Evolutionary conservation across 2,888 invertebrate genomes (phyloP), one percentile per base, ranked within the genome.

Genomic region (Mechanitis messenoides): DNA sequence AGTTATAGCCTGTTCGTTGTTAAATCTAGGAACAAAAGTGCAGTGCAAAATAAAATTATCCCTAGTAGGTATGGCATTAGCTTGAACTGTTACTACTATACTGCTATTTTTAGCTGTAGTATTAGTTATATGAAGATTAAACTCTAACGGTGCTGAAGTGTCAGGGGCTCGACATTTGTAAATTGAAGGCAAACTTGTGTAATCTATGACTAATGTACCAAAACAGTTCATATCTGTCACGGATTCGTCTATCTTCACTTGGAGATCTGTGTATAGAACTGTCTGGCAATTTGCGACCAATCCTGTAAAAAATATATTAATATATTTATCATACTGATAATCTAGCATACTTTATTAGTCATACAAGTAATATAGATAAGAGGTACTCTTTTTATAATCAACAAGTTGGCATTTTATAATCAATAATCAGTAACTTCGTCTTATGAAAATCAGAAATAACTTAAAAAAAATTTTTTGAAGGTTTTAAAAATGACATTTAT

Each of bases 261-360:
- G 92, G 73, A 94, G 84, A 77, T 94, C 93, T 55, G 93, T 92
- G 69, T 93, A 90, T 45, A 94, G 77, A 62, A 93, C 84, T 3
- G 94, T 93, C 67, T 92, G 92, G 74, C 94, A 94, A 55, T 92
- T 90, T 28, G 92, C 91, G 11, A 92, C 91, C 56, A 95, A 86
- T 72, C 95, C 95, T 95, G 85, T 0, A 91, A 91, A 64, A 64
- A 72, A 77, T 20, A 69, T 20, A 46, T 46, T 6, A 3, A n/a
- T 3, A 47, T 47, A 3, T 47, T 47, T 20, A 11, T 20, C 47
- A 6, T 12, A 46, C 20, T 31, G 6, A 42, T 42, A 42, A 9
- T 9, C 35, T 20, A 20, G 6, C 35, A 35, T 6, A 42, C 42
- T 42, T 42, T 3, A 42, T 42, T 9, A 42, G 1, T 42, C 42